Conservation (phyloP, 2,888 invertebrate species). For the Slavum lentiscoides region DNA sequence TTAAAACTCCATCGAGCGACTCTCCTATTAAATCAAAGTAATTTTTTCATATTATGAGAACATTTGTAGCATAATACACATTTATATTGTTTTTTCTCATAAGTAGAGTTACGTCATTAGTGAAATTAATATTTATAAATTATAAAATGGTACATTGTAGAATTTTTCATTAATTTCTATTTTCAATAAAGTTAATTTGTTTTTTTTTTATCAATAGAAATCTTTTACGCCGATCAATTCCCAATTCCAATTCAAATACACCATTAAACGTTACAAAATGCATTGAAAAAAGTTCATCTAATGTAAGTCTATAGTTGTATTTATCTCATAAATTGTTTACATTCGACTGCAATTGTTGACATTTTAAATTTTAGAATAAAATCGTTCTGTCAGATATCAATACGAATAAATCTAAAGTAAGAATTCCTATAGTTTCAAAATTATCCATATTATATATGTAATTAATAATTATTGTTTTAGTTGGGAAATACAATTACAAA, state of each 20-base stretch:
- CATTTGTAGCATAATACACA: background rate
- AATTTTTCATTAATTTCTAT: background rate
- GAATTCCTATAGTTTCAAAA: background rate
- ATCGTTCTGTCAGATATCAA: background rate
- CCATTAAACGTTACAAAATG: constrained; percentile 20
- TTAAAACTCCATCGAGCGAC: background rate
- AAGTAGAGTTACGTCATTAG: background rate
- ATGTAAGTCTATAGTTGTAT: background rate
- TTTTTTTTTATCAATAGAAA: background rate
- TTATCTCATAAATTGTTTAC: background rate
- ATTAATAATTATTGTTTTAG: constrained; percentile 12
- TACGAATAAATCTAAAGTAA: constrained; percentile 29
- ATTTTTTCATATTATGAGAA: background rate
- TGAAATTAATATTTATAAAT: background rate
- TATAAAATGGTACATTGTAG: no score
- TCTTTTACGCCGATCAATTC: background rate
- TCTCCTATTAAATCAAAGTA: constrained; percentile 18
- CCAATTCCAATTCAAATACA: constrained; percentile 7
- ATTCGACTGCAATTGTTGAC: background rate
- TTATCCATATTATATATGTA: background rate
- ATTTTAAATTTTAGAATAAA: constrained; percentile 5
- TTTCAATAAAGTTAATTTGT: no score
- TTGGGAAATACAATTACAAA: constrained; percentile 6
- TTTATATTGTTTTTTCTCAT: background rate
- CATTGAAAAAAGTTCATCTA: background rate